Evolutionary conservation across 2,113 vertebrate species (phyloP), one percentile per base, ranked within the genome.

Genomic region (Seriola dumerili): DNA sequence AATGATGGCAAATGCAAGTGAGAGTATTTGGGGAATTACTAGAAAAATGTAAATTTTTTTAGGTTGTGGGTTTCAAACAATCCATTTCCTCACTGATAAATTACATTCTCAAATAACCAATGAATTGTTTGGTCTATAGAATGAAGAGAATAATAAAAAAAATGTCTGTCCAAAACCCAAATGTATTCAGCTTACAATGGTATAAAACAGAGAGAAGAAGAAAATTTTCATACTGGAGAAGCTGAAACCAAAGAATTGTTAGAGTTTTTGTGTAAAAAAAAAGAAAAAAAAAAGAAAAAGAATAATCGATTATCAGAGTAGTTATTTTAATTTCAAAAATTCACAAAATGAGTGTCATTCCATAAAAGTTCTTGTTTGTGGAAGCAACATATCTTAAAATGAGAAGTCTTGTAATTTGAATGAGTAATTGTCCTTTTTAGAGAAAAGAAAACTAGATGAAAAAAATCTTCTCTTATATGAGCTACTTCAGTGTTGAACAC

Each of bases 391-490:
- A 55, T 25, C 21, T 78, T 48, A n/a, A 62, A 54, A 29, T 29
- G 29, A 29, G 29, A 29, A 40, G 68, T 42, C 23, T 67, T 4
- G 29, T 58, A 5, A 58, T 72, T 61, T 63, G 17, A 65, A 29
- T 0, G 3, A 23, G 19, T 21, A 5, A 46, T 19, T 40, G 38
- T 69, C 25, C 46, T 62, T 52, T 52, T 58, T 32, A 29, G 10
- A 73, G 25, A 84, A 73, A 46, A 54, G 57, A 29, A 40, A 70
- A 61, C 14, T 21, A 36, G 8, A 52, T 36, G 14, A 66, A 74
- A 1, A 19, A 76, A 73, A 69, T 42, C 29, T 52, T 23, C 34
- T 46, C 13, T 67, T 68, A 50, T 85, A 40, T 69, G 58, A 77
- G 25, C 16, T 57, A 67, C 68, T 50, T 76, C 3, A 80, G 21